Evolutionary conservation across 2,113 vertebrate species (phyloP).

Genomic region (Pluvianellus socialis): DNA sequence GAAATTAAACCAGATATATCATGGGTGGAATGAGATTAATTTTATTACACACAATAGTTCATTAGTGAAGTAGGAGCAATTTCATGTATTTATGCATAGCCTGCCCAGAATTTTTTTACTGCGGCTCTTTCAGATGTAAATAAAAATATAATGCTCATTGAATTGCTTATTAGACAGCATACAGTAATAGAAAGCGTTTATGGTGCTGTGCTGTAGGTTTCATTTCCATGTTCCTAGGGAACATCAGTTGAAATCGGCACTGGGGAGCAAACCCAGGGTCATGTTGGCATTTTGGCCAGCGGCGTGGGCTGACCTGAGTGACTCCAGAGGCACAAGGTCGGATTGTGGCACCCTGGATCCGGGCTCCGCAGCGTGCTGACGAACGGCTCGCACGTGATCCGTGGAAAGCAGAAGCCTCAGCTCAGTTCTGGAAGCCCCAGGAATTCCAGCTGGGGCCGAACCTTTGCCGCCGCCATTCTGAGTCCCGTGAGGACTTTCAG

Average conservation of each 20-base stretch:
- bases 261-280: not conserved
- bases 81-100: constrained; percentile 60
- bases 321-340: not conserved
- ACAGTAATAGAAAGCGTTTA: not conserved
- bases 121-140: constrained; percentile 66
- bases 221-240: not conserved
- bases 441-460: not conserved
- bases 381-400: rapidly evolving
- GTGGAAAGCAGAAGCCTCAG: not conserved
- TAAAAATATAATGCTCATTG: constrained; percentile 53
- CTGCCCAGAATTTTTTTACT: constrained; percentile 62
- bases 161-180: constrained; percentile 59
- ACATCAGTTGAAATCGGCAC: not conserved
- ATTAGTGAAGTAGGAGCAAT: constrained; percentile 61
- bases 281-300: not conserved
- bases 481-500: not conserved
- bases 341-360: rapidly evolving
- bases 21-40: constrained; percentile 67
- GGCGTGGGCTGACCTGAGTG: not conserved
- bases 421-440: not conserved
- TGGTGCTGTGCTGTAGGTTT: not conserved
- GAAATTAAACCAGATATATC: constrained; percentile 48
- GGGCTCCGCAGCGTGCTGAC: not conserved
- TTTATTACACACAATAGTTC: constrained; percentile 69
- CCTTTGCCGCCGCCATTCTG: rapidly evolving